Base-by-base conservation (phyloP, 2,888 invertebrate genomes). In the Harmothoe impar region DNA sequence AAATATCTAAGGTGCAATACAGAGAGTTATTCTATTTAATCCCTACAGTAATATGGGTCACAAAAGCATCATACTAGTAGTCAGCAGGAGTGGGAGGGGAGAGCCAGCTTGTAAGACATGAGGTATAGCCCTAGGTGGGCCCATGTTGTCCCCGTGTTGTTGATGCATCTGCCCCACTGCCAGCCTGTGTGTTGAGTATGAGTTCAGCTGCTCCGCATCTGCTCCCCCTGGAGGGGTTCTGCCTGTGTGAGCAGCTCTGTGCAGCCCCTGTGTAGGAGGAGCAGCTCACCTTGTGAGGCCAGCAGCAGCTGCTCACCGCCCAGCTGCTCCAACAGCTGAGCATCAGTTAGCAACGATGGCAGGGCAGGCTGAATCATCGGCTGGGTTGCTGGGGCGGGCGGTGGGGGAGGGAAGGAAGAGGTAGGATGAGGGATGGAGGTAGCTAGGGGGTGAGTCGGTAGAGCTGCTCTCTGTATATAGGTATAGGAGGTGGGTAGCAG, bases 301-400 rank as follows among this genome's bases (percentile, higher is more conserved):
- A 81, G 29, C 72, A 72, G 29, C 72, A 72, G 29, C 72, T 72
- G 72, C 72, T 72, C 29, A n/a, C 72, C 20, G 20, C 5, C 31
- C 72, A 72, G 72, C 72, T 72, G 72, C 72, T 72, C 72, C 25
- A 15, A 62, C 62, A 62, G 62, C 62, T 62, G 62, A 72, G 72
- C 72, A 72, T 29, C 72, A 72, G 72, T 72, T 72, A 72, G 72
- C 72, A 72, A 72, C 72, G 72, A 7, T 29, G 72, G 72, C 72
- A 29, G 72, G 72, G n/a, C n/a, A 72, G 29, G 29, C 72, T 72
- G 72, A 72, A 29, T 72, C 72, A 72, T 72, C 72, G 72, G 72
- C 25, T 25, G 62, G 62, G 23, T 43, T 7, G 43, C 43, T 43
- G 43, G 10, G 43, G 43, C 10, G 10, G 43, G 43, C 43, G 43